Base-by-base conservation (phyloP, 92 coral and sea anemone genomes). In the Zoanthus solanderi region DNA sequence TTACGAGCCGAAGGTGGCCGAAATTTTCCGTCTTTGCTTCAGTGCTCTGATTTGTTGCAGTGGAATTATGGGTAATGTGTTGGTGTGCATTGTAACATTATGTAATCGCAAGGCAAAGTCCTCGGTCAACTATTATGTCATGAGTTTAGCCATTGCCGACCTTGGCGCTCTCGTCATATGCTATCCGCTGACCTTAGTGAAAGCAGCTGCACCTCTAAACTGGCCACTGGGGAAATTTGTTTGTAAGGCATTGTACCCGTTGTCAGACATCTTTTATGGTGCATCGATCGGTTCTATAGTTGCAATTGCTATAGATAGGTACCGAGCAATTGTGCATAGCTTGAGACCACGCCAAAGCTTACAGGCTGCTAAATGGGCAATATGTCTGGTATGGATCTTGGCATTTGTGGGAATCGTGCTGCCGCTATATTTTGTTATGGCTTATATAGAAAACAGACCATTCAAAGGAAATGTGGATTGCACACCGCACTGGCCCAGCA, bases 261-360 rank as follows among this genome's bases (percentile, higher is more conserved):
- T 93, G 37, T 79, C 96, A 45, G 98, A 95, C 44, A 93, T 94
- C 78, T 95, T 95, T 88, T 93, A 79, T 84, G 94, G 98, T 32
- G 98, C 92, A 72, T 95, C 98, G 53, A 95, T 95, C 72, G 98
- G 98, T 17, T 95, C 98, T 16, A 95, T 95, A 71, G 98, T 95
- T 71, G 98, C 98, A 57, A 93, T 95, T 92, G 96, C 98, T 18
- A 75, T 95, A 18, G 98, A 95, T 88, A 88, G 98, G 48, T 94
- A 95, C 84, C 87, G 86, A 65, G 98, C 98, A 1, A 95, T 95
- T 37, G 98, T 95, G 50, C 94, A 95, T 76, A 92, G 96, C 57
- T 91, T 95, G 89, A 91, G 92, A 28, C 88, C 94, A 42, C 88
- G 83, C 58, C 85, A 91, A 63, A 89, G 94, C 16, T 84, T 93